Evolutionary conservation across 2,113 vertebrate genomes (phyloP).

Genomic region (Cromileptes altivelis): DNA sequence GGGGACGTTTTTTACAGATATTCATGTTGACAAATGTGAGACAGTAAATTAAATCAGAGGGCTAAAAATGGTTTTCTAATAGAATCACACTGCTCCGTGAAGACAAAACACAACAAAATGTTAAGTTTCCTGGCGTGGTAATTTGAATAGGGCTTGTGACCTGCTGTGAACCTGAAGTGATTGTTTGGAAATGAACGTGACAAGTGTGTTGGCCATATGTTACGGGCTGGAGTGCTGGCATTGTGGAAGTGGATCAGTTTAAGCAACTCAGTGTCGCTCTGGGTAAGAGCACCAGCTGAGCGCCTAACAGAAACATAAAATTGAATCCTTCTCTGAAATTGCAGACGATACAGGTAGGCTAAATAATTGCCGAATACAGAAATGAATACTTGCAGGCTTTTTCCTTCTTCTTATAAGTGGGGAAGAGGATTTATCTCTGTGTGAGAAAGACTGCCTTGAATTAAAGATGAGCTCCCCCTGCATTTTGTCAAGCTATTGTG

Average conservation of each 20-base stretch:
- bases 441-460: slow-evolving; percentile 67
- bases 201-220: slow-evolving; percentile 60
- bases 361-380: slow-evolving; percentile 70
- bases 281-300: slow-evolving; percentile 44
- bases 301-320: slow-evolving; percentile 52
- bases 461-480: slow-evolving; percentile 74
- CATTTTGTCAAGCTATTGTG: slow-evolving; percentile 72
- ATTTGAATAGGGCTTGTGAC: slow-evolving; percentile 52
- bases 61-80: slow-evolving; percentile 63
- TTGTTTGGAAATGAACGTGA: slow-evolving; percentile 59
- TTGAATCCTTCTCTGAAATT: slow-evolving; percentile 56
- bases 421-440: slow-evolving; percentile 72
- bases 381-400: slow-evolving; percentile 56
- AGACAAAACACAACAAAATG: slow-evolving; percentile 48
- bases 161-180: slow-evolving; percentile 58
- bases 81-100: slow-evolving; percentile 44
- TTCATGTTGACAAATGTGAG: slow-evolving; percentile 46
- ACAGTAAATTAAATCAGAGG: slow-evolving; percentile 65
- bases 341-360: slow-evolving; percentile 62
- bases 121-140: slow-evolving; percentile 58
- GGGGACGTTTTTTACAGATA: slow-evolving; percentile 23
- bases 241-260: slow-evolving; percentile 33
- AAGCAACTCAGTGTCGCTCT: slow-evolving; percentile 24
- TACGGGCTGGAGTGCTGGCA: background rate
- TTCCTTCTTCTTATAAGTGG: slow-evolving; percentile 43